Conservation (phyloP, 2,113 vertebrate genomes). For the Epinephelus lanceolatus region DNA sequence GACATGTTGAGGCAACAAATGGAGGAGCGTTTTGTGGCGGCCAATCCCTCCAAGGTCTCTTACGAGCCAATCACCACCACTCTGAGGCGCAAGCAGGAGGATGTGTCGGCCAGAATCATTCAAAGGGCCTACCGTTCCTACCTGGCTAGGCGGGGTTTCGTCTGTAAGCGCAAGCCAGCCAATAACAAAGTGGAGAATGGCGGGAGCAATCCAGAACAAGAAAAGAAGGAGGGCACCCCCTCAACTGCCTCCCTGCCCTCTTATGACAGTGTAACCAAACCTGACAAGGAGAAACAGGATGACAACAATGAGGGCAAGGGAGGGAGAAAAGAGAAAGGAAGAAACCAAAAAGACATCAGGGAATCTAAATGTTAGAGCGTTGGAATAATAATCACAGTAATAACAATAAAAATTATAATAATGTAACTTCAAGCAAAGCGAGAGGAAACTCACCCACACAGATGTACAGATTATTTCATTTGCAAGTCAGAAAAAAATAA, state of each 20-base stretch:
- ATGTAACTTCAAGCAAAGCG: slow-evolving; percentile 82
- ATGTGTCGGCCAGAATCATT: slow-evolving; percentile 93
- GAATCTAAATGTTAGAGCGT: slow-evolving; percentile 93
- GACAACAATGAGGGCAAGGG: slow-evolving; percentile 91
- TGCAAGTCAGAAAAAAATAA: slow-evolving; percentile 87
- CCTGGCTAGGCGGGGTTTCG: slow-evolving; percentile 89
- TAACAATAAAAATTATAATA: slow-evolving; percentile 80
- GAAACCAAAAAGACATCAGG: slow-evolving; percentile 96
- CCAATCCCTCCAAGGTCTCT: slow-evolving; percentile 99
- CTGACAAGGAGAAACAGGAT: slow-evolving; percentile 96
- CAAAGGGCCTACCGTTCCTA: slow-evolving; percentile 93
- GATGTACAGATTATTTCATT: slow-evolving; percentile 89
- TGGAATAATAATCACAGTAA: slow-evolving; percentile 79
- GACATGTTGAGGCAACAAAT: slow-evolving; percentile 98
- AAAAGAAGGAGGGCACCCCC: slow-evolving; percentile 95
- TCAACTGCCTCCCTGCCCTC: slow-evolving; percentile 98
- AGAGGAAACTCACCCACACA: slow-evolving; percentile 84
- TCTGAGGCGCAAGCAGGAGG: slow-evolving; percentile 96
- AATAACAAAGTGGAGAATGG: slow-evolving; percentile 93
- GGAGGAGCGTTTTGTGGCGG: slow-evolving; percentile 98
- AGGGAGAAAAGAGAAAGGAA: slow-evolving; percentile 90
- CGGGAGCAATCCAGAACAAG: slow-evolving; percentile 91
- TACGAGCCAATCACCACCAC: slow-evolving; percentile 99
- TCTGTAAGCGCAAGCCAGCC: slow-evolving; percentile 85
- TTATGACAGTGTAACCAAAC: slow-evolving; percentile 99